Evolutionary conservation across 2,888 invertebrate genomes (phyloP).

Genomic region (Pristionchus entomophagus): DNA sequence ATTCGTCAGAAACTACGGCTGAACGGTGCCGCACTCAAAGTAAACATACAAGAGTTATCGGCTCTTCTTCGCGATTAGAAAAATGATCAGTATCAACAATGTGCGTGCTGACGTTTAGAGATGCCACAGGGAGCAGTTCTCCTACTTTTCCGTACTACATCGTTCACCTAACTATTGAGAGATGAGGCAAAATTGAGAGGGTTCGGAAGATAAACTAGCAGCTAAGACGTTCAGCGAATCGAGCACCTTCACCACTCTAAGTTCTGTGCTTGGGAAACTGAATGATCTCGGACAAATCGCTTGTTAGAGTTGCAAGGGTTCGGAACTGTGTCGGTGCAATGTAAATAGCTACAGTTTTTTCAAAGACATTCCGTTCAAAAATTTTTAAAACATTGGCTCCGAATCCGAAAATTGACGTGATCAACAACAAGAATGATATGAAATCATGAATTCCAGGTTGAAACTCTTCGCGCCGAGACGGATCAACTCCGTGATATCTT

Average conservation of each 20-base stretch:
- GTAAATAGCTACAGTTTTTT: not conserved
- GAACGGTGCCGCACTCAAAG: not conserved
- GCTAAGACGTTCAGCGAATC: not conserved
- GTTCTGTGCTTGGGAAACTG: not conserved
- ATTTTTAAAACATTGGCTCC: not conserved
- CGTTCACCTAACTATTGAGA: no score
- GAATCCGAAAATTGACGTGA: not conserved
- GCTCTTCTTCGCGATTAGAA: not conserved
- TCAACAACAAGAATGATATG: not conserved
- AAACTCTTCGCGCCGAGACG: conserved; percentile 40
- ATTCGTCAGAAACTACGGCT: no score
- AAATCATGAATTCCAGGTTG: conserved; percentile 17
- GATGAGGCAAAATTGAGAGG: not conserved
- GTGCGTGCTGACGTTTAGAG: not conserved
- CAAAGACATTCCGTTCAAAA: not conserved
- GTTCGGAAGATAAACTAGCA: not conserved
- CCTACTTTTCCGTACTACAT: no score
- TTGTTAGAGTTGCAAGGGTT: not conserved
- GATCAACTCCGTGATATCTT: conserved; percentile 42
- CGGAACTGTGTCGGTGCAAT: not conserved
- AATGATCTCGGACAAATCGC: not conserved
- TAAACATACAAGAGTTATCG: not conserved
- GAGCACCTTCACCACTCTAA: no score
- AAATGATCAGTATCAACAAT: not conserved
- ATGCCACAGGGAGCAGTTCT: not conserved